Conservation (phyloP, 53 echinoderm and acorn worm genomes). For the Luidia sarsii region DNA sequence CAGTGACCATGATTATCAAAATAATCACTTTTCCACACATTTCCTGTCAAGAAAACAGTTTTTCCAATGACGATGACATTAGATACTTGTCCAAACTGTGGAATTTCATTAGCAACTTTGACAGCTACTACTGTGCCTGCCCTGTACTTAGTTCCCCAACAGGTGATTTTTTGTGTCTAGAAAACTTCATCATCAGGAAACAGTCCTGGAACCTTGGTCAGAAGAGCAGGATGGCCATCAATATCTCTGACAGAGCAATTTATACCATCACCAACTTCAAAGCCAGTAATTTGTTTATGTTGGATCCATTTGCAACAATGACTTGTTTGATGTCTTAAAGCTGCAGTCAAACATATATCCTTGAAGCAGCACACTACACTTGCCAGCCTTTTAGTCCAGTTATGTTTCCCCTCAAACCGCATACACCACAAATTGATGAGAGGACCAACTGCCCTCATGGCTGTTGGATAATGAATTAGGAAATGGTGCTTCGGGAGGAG, state of each 20-base stretch:
- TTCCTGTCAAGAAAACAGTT: background rate
- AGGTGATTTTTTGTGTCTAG: background rate
- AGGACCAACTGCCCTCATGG: conserved; percentile 38
- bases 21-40: conserved; percentile 20
- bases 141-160: conserved; percentile 32
- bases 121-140: conserved; percentile 9
- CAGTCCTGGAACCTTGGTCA: conserved; percentile 1
- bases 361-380: too few relatives aligned
- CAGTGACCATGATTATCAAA: conserved; percentile 17
- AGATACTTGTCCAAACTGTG: background rate
- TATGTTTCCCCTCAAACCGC: conserved; percentile 56
- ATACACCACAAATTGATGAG: conserved; percentile 31
- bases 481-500: conserved; percentile 63
- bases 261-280: too few relatives aligned
- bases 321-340: too few relatives aligned
- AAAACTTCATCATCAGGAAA: conserved; percentile 11
- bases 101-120: conserved; percentile 26
- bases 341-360: too few relatives aligned
- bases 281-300: too few relatives aligned
- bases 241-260: too few relatives aligned
- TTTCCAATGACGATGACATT: background rate
- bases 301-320: background rate
- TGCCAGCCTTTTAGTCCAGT: conserved; percentile 44
- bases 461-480: conserved; percentile 47
- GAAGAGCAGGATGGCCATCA: background rate